Conservation (phyloP, 2,113 vertebrate species). For the Ellobius talpinus region DNA sequence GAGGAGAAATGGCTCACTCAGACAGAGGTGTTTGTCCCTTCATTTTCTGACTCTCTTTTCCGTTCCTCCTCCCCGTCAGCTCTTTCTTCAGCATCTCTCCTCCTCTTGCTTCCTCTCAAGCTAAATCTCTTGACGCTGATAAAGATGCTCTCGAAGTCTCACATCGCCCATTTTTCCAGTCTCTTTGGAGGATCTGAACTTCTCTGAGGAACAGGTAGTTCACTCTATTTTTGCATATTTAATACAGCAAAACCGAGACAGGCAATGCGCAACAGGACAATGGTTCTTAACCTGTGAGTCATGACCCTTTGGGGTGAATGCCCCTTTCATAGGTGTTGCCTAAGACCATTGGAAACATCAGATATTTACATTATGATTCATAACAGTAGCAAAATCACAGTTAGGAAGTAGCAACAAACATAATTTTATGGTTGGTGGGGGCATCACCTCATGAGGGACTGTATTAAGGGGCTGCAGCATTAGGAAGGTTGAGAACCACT, state of each 20-base stretch:
- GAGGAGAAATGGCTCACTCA: background rate
- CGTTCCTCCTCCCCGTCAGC: background rate
- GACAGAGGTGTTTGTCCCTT: background rate
- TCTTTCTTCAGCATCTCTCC: background rate
- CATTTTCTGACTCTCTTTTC: background rate
- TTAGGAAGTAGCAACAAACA: too few species aligned
- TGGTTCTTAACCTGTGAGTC: background rate
- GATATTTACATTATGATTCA: background rate
- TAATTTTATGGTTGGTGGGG: too few species aligned
- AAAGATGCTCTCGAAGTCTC: background rate
- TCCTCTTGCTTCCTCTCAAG: background rate
- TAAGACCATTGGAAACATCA: background rate
- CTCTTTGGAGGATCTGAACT: background rate
- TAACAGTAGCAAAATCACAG: background rate
- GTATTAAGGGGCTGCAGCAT: too few species aligned
- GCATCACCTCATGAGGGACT: too few species aligned
- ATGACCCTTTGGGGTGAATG: background rate
- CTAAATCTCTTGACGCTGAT: background rate
- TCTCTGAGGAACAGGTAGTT: background rate
- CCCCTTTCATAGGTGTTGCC: background rate
- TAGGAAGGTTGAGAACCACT: background rate
- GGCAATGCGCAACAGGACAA: background rate
- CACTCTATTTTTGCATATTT: background rate
- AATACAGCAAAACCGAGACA: background rate
- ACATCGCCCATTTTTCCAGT: background rate